Evolutionary conservation across 2,888 invertebrate genomes (phyloP).

Genomic region (Pollenia amentaria): DNA sequence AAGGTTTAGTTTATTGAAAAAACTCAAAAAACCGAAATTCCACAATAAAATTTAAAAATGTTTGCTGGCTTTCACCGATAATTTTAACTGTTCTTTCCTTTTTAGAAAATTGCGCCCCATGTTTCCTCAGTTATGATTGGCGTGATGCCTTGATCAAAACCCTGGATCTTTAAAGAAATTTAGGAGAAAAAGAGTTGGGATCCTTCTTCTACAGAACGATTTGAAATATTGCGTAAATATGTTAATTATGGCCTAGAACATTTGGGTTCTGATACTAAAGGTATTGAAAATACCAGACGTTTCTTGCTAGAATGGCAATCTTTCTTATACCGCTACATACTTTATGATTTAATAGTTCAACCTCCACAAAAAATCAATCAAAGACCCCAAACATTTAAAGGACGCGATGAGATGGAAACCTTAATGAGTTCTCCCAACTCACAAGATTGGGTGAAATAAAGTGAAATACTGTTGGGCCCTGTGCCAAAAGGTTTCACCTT

Average conservation of each 20-base stretch:
- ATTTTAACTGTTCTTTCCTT: too few relatives aligned
- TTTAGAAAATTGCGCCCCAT: too few relatives aligned
- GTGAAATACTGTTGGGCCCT: slow-evolving; percentile 97
- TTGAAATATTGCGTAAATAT: slow-evolving; percentile 95
- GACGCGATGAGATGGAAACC: too few relatives aligned
- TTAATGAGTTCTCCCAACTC: too few relatives aligned
- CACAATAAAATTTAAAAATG: too few relatives aligned
- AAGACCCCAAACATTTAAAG: too few relatives aligned
- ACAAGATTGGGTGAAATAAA: slow-evolving; percentile 96
- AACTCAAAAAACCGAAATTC: too few relatives aligned
- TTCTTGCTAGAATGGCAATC: slow-evolving; percentile 98
- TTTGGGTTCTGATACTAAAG: slow-evolving; percentile 98
- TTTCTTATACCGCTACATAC: too few relatives aligned
- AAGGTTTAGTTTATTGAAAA: too few relatives aligned
- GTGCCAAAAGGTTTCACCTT: slow-evolving; percentile 97
- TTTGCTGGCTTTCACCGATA: too few relatives aligned
- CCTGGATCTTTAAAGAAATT: slow-evolving; percentile 99
- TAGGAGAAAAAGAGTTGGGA: slow-evolving; percentile 97
- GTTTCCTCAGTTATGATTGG: slow-evolving; percentile 95
- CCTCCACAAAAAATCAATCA: too few relatives aligned
- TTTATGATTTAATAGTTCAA: too few relatives aligned
- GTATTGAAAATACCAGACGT: slow-evolving; percentile 95
- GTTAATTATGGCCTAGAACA: slow-evolving; percentile 97
- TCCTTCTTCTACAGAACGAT: slow-evolving; percentile 96
- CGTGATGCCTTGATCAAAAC: slow-evolving; percentile 98